Evolutionary conservation across 2,888 invertebrate species (phyloP).

Genomic region (Exocentrus adspersus): DNA sequence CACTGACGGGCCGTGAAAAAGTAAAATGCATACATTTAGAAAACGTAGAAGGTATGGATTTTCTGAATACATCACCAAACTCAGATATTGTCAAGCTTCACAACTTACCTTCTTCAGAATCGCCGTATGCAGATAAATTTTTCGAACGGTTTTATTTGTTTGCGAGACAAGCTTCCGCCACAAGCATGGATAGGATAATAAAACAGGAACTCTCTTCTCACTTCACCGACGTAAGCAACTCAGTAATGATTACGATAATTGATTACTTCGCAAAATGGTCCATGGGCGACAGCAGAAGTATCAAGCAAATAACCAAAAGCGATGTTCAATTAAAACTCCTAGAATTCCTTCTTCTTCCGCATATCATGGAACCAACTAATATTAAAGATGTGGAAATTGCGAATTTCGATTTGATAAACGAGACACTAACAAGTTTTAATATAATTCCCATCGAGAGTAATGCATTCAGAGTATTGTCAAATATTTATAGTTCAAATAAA

Average conservation of each 20-base stretch:
- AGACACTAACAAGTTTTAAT: slow-evolving; percentile 20
- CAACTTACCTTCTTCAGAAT: neutral
- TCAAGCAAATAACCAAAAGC: neutral
- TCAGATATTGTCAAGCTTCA: neutral
- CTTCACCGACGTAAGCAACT: slow-evolving; percentile 16
- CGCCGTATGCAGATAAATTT: neutral
- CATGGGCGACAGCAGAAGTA: slow-evolving; percentile 10
- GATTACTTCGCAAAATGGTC: slow-evolving; percentile 25
- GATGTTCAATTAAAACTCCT: slow-evolving; percentile 15
- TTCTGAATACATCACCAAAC: slow-evolving; percentile 9
- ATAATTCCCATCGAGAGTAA: slow-evolving; percentile 14
- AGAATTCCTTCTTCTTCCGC: slow-evolving; percentile 10
- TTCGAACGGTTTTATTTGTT: slow-evolving; percentile 7
- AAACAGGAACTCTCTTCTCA: slow-evolving; percentile 7
- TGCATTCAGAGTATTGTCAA: neutral
- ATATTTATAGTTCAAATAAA: slow-evolving; percentile 12
- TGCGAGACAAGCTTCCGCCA: slow-evolving; percentile 7
- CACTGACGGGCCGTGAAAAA: neutral
- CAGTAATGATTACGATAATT: neutral
- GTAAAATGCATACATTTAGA: neutral
- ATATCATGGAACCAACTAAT: slow-evolving; percentile 8
- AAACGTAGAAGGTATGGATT: neutral
- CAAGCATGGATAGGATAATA: slow-evolving; percentile 4
- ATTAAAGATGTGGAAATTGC: neutral
- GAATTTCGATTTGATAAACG: neutral